Conservation (phyloP, 2,113 vertebrate genomes). For the Bujurquina vittata region DNA sequence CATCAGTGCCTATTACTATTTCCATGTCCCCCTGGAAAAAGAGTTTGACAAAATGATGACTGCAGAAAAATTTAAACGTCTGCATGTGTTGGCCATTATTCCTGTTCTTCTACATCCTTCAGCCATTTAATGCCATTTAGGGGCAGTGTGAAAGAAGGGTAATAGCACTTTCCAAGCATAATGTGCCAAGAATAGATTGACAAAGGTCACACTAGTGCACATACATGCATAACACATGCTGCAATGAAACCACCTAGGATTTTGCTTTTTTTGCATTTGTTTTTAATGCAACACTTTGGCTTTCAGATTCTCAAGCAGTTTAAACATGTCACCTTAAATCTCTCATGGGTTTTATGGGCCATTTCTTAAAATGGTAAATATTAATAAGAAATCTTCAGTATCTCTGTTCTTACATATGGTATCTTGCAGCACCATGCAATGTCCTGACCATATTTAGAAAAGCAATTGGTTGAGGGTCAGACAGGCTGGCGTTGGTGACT, state of each 20-base stretch:
- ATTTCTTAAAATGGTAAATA: neutral
- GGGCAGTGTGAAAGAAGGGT: conserved; percentile 51
- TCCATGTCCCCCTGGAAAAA: conserved; percentile 4
- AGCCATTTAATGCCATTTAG: conserved; percentile 64
- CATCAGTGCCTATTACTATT: conserved; percentile 28
- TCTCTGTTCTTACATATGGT: neutral
- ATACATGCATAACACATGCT: neutral
- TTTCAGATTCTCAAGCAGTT: neutral
- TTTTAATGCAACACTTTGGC: neutral
- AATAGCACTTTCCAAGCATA: conserved; percentile 56
- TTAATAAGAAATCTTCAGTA: neutral
- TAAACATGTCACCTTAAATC: neutral
- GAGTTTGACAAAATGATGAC: conserved; percentile 36
- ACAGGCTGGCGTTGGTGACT: conserved; percentile 43
- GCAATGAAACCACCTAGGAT: neutral
- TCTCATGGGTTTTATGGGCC: neutral
- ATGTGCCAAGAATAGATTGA: conserved; percentile 41
- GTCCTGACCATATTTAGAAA: conserved; percentile 39
- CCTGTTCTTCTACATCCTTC: conserved; percentile 33
- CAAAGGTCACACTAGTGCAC: conserved; percentile 5
- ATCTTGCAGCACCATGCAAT: neutral
- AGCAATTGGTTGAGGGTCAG: conserved; percentile 7
- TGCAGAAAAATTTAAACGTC: conserved; percentile 31
- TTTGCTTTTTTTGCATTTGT: neutral
- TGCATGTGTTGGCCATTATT: conserved; percentile 31